Conservation (phyloP, 2,888 invertebrate species). For the Ganaspis brasiliensis region DNA sequence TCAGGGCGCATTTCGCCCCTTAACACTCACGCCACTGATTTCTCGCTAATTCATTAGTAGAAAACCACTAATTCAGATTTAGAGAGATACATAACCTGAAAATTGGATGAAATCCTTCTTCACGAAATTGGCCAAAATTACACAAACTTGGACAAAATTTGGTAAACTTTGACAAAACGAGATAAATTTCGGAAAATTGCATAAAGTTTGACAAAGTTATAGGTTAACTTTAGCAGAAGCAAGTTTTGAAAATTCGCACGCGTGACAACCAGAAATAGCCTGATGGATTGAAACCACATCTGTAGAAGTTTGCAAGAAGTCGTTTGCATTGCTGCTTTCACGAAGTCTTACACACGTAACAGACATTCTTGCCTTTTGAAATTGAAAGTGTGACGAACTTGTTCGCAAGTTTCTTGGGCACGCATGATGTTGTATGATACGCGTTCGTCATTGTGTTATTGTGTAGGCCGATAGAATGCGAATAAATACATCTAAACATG, state of each 20-base stretch:
- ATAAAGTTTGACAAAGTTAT: too few relatives aligned
- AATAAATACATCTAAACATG: slow-evolving; percentile 4
- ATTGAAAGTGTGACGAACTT: slow-evolving; percentile 29
- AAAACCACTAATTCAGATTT: too few relatives aligned
- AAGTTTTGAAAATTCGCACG: background rate
- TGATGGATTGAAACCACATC: background rate
- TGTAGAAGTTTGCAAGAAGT: slow-evolving; percentile 4
- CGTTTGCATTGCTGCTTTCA: slow-evolving; percentile 20
- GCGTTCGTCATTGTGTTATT: background rate
- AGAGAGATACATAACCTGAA: too few relatives aligned
- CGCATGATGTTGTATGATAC: slow-evolving; percentile 12
- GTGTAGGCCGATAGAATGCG: slow-evolving; percentile 25
- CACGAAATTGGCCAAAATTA: too few relatives aligned
- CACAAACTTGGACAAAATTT: too few relatives aligned
- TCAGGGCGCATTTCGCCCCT: too few relatives aligned
- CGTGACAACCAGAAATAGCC: background rate
- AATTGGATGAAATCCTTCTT: too few relatives aligned
- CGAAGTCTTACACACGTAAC: slow-evolving; percentile 12
- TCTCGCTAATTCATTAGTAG: too few relatives aligned
- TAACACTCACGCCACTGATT: too few relatives aligned
- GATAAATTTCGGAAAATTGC: background rate
- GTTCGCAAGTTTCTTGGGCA: slow-evolving; percentile 24
- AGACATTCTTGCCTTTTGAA: slow-evolving; percentile 22
- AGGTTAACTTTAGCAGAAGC: background rate
- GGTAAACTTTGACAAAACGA: too few relatives aligned